Evolutionary conservation across 2,888 invertebrate genomes (phyloP), one percentile per base, ranked within the genome.

Genomic region (Hololepta plana): DNA sequence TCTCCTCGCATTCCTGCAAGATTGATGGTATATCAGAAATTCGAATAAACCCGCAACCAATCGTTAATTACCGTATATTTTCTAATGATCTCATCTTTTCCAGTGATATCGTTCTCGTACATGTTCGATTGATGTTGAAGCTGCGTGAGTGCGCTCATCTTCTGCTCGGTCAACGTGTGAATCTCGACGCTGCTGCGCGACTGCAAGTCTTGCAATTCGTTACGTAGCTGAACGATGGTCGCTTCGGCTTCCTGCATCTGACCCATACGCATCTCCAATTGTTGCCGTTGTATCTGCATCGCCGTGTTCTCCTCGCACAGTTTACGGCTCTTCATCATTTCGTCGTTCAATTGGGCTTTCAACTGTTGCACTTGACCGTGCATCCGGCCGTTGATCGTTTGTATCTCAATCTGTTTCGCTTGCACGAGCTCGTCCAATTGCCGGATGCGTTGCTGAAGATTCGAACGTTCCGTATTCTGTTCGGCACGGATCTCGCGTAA

Each of bases 401-500:
- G 68, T 25, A 65, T 43, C 44, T 79, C 79, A 5, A 66, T 60
- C 26, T 62, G 59, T 28, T 44, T 45, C 38, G 64, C 60, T 23
- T 27, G 53, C 40, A 32, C 47, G 48, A 34, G 60, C 47, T 32
- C 65, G n/a, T n/a, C 72, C 36, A 72, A 65, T 20, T 62, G 57
- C 38, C 64, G 61, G 24, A 67, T 59, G 30, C 60, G 58, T 25
- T 58, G 56, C 13, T 61, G 47, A 9, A 62, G 45, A 27, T 70
- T 65, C 1, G 63, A 54, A n/a, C 69, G 64, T 47, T 82, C 81
- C 3, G 64, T 53, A 40, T 68, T 70, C 42, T 80, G 54, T 36
- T 72, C 74, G 15, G 62, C 52, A 43, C 82, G 70, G 9, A 88
- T 49, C 41, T 87, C 85, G 38, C 76, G 75, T 23, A 87, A 46